phyloP scores from a whole-genome alignment of 2,888 invertebrate genomes.

The Phasia obesa region DNA sequence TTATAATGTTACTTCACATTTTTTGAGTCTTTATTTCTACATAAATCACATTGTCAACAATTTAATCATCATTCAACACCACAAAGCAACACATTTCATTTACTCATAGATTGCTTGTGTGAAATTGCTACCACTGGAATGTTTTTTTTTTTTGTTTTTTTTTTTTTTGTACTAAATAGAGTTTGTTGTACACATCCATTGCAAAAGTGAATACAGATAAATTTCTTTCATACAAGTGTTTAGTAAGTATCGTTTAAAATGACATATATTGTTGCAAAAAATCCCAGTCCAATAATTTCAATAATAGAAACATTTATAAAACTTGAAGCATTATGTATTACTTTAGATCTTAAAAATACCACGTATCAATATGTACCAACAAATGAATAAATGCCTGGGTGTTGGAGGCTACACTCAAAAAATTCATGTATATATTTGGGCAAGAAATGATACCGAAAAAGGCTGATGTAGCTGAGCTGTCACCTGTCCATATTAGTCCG shows the following conservation, averaged over 20 bases:
- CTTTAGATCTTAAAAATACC: background rate
- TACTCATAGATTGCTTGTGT: background rate
- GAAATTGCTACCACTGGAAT: background rate
- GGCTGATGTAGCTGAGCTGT: too few relatives aligned
- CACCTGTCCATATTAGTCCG: too few relatives aligned
- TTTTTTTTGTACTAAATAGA: background rate
- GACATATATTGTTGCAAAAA: slow-evolving; percentile 9
- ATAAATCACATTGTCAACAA: slow-evolving; percentile 61
- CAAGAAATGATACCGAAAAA: too few relatives aligned
- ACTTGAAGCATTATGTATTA: background rate
- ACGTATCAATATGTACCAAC: background rate
- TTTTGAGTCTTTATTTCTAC: background rate
- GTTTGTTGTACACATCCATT: background rate
- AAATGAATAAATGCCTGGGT: background rate
- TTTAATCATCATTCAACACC: slow-evolving; percentile 54
- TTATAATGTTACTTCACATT: background rate
- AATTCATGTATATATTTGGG: too few relatives aligned
- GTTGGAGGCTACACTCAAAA: too few relatives aligned
- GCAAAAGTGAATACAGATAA: background rate
- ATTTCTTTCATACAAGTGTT: background rate
- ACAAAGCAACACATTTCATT: background rate
- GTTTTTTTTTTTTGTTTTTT: too few relatives aligned
- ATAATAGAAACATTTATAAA: background rate
- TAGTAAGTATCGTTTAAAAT: background rate
- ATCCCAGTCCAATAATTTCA: background rate